A percentile compares a stretch with the other conserved stretches of the same genome.
Conservation (phyloP, 2,888 invertebrate genomes). For the Nomada flava region DNA sequence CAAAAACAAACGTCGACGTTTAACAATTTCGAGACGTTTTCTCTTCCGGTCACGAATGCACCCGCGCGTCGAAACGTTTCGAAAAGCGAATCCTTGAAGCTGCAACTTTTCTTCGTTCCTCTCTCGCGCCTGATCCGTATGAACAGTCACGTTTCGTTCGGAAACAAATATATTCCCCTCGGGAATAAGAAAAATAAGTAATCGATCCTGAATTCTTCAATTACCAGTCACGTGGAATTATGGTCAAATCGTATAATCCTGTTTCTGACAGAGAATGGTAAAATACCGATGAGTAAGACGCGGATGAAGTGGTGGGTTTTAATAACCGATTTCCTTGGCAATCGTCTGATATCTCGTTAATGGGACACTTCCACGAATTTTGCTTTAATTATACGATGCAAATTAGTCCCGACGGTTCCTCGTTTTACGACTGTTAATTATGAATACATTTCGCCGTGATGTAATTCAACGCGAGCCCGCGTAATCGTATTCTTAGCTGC, state of each 20-base stretch:
- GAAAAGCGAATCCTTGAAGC: constrained; percentile 23
- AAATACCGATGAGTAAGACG: no score
- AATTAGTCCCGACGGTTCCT: constrained; percentile 31
- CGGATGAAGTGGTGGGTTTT: neutral
- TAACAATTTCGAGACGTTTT: constrained; percentile 51
- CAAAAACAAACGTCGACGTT: constrained; percentile 22
- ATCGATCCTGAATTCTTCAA: neutral
- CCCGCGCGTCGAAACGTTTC: constrained; percentile 44
- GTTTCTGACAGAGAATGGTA: constrained; percentile 7
- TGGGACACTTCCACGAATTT: constrained; percentile 6
- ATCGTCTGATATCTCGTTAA: constrained; percentile 37
- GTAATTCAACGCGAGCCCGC: constrained; percentile 36
- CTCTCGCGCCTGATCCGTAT: constrained; percentile 32
- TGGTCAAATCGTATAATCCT: neutral
- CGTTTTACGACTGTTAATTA: constrained; percentile 50
- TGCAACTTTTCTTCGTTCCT: constrained; percentile 4
- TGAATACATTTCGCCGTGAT: constrained; percentile 41
- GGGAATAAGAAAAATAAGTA: constrained; percentile 2
- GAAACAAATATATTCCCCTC: neutral
- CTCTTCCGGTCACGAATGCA: constrained; percentile 59
- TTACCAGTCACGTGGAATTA: no score
- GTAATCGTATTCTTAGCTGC: constrained; percentile 33
- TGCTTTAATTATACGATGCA: constrained; percentile 58
- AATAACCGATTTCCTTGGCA: constrained; percentile 28
- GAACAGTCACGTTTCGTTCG: constrained; percentile 35